Conservation (phyloP, 2,113 vertebrate genomes). For the Dermatemys mawii region DNA sequence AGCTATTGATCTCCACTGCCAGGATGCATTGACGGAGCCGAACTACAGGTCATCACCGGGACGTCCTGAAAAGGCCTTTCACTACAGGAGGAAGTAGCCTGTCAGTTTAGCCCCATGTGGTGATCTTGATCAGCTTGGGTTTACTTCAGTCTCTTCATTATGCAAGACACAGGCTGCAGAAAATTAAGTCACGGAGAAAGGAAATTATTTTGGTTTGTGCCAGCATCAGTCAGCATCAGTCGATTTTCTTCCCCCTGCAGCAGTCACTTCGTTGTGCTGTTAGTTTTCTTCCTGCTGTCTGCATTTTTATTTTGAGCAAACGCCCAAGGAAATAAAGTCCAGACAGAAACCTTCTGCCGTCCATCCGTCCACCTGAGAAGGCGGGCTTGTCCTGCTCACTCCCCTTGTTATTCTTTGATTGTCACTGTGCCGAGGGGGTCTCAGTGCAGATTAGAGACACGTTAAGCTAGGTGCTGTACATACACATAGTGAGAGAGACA, state of each 20-base stretch:
- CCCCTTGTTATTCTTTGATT: background rate
- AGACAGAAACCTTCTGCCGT: too few relatives aligned
- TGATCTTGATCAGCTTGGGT: background rate
- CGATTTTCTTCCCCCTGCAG: slow-evolving; percentile 40
- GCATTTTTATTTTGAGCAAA: too few relatives aligned
- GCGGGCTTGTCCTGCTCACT: background rate
- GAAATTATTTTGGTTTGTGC: slow-evolving; percentile 34
- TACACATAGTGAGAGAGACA: background rate
- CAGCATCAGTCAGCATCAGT: slow-evolving; percentile 26
- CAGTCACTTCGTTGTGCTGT: background rate
- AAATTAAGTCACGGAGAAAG: slow-evolving; percentile 33
- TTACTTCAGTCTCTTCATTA: background rate
- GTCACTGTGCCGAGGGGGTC: background rate
- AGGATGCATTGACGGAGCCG: slow-evolving; percentile 3
- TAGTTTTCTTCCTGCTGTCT: background rate
- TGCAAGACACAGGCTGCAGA: background rate
- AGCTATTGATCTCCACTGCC: background rate
- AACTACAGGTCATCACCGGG: background rate
- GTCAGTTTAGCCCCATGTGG: background rate
- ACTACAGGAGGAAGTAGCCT: background rate
- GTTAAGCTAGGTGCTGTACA: background rate
- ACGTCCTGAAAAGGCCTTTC: background rate
- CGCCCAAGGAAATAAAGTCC: too few relatives aligned
- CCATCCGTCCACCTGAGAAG: too few relatives aligned
- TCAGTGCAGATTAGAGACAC: background rate